Evolutionary conservation across 2,888 invertebrate species (phyloP).

Genomic region (Selenia dentaria): DNA sequence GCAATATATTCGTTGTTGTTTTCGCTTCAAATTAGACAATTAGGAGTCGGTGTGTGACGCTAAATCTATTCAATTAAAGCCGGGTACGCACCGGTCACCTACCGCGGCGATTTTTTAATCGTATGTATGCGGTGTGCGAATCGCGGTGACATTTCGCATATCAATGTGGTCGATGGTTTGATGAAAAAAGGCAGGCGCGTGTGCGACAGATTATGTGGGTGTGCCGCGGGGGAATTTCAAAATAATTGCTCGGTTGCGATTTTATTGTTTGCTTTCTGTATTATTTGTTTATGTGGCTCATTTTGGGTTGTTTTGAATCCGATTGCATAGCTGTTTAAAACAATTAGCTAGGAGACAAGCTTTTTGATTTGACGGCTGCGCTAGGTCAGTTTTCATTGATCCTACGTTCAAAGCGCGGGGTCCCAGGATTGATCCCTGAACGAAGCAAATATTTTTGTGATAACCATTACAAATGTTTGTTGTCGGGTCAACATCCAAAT

Average conservation of each 20-base stretch:
- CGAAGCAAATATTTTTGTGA: too few species aligned
- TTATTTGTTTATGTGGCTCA: background rate
- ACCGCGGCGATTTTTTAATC: constrained; percentile 82
- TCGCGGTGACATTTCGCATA: constrained; percentile 76
- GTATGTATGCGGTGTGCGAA: constrained; percentile 81
- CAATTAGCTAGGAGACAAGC: too few species aligned
- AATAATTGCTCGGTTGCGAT: constrained; percentile 35
- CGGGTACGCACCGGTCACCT: constrained; percentile 74
- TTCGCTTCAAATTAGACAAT: constrained; percentile 83
- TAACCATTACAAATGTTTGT: too few species aligned
- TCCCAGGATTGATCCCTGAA: too few species aligned
- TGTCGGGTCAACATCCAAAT: too few species aligned
- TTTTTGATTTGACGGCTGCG: too few species aligned
- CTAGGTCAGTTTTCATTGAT: too few species aligned
- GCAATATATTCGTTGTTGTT: constrained; percentile 77
- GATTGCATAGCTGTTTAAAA: background rate
- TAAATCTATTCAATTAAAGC: constrained; percentile 82
- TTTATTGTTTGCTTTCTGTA: constrained; percentile 24
- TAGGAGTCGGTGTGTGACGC: constrained; percentile 73
- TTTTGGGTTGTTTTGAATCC: background rate
- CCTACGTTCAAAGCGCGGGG: too few species aligned
- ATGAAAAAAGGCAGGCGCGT: constrained; percentile 71
- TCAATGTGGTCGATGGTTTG: constrained; percentile 76
- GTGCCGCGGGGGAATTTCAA: constrained; percentile 52
- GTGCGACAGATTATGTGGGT: constrained; percentile 55